These are phyloP conservation scores for Pherbina coryleti DNA, from an alignment of 2,888 invertebrate species.

Conservation along the genomic window DNA sequence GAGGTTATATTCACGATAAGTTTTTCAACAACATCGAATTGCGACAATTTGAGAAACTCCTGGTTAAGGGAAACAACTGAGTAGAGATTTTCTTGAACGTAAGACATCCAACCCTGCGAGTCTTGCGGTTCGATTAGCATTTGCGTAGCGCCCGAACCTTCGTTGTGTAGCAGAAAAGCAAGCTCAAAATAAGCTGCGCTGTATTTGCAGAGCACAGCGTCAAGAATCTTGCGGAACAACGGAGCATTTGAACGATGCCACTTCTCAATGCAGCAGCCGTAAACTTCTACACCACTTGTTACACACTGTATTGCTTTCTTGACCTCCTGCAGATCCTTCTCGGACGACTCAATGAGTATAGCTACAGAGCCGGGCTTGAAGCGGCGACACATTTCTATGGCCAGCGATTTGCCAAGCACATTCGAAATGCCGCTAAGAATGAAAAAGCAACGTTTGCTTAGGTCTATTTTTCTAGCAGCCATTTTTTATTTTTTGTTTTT, in stretches of 20 bases:
- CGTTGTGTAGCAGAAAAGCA: conserved; percentile 63
- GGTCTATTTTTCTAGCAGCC: conserved; percentile 70
- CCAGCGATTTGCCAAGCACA: conserved; percentile 85
- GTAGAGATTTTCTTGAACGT: conserved; percentile 59
- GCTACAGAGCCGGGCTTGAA: conserved; percentile 79
- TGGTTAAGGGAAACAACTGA: conserved; percentile 61
- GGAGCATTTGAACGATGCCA: conserved; percentile 45
- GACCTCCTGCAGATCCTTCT: conserved; percentile 76
- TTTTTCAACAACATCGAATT: conserved; percentile 49
- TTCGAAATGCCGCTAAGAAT: conserved; percentile 88
- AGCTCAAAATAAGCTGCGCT: conserved; percentile 52
- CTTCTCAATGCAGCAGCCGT: conserved; percentile 51
- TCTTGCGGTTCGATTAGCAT: conserved; percentile 59
- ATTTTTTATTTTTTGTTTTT: too few species aligned
- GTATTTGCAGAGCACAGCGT: conserved; percentile 42
- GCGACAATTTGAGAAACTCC: conserved; percentile 53
- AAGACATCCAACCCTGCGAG: conserved; percentile 53
- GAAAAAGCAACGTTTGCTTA: conserved; percentile 74
- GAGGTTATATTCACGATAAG: conserved; percentile 62
- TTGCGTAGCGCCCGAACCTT: conserved; percentile 59
- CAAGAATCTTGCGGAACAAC: conserved; percentile 49
- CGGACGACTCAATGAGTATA: conserved; percentile 82
- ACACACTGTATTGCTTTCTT: conserved; percentile 70
- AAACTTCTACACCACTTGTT: conserved; percentile 71
- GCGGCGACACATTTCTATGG: conserved; percentile 77